phyloP scores from a whole-genome alignment of 1,140 invertebrate genomes.

The Cherax destructor region DNA sequence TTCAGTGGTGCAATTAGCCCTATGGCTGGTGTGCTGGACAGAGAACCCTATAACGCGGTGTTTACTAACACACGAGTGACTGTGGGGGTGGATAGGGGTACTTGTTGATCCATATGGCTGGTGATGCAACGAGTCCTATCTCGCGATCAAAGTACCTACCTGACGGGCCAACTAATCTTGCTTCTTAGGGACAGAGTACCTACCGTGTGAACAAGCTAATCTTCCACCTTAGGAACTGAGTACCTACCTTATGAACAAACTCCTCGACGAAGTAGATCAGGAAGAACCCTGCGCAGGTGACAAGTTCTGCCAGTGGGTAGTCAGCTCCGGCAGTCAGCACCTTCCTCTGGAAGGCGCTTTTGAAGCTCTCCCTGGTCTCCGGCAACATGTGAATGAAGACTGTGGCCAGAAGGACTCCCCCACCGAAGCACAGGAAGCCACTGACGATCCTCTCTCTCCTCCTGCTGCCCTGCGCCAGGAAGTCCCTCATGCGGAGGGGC shows the following conservation, averaged over 20 bases:
- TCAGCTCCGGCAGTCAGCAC: neutral
- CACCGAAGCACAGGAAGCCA: slow-evolving; percentile 86
- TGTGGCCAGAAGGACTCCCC: slow-evolving; percentile 89
- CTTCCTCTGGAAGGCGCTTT: neutral
- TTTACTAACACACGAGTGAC: no score
- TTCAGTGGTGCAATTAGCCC: no score
- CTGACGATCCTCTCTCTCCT: slow-evolving; percentile 64
- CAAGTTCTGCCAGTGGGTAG: slow-evolving; percentile 81
- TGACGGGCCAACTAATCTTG: no score
- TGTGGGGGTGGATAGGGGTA: no score
- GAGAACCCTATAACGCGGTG: no score
- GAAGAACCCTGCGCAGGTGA: slow-evolving; percentile 86
- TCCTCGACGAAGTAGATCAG: slow-evolving; percentile 88
- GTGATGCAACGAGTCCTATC: no score
- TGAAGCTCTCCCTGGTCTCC: slow-evolving; percentile 79
- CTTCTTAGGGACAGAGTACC: no score
- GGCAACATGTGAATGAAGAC: slow-evolving; percentile 89
- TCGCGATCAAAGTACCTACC: no score
- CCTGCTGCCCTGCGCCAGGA: slow-evolving; percentile 61
- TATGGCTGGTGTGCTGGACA: no score
- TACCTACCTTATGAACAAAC: slow-evolving; percentile 75
- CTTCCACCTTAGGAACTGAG: no score
- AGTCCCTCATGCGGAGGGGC: slow-evolving; percentile 79
- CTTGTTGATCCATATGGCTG: no score
- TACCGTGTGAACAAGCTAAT: no score